Base-by-base conservation (phyloP, 1,140 invertebrate species). In the Latrodectus geometricus region DNA sequence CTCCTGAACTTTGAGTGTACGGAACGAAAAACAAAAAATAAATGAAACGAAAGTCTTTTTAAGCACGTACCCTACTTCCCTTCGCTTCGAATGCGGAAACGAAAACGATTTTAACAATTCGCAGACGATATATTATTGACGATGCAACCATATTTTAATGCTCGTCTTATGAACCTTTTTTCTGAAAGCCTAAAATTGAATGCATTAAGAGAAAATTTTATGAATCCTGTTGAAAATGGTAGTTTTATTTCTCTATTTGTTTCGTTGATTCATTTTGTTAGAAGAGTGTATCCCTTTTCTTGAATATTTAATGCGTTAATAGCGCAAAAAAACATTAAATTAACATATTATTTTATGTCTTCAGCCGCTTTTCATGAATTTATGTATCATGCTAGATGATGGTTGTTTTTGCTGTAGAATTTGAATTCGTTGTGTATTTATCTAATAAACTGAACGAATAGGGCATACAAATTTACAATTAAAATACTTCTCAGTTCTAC, bases 261-360 rank as follows among this genome's bases (percentile, higher is more conserved):
- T 61, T 61, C 8, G 54, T 17, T 35, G 54, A 61, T 61, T 17
- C 54, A 61, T 61, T 61, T 61, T 61, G 54, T 61, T 35, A 17
- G 54, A 61, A 61, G n/a, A n/a, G 11, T 61, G 54, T 61, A 17
- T 61, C 54, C 17, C 72, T 76, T 54, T 54, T 9, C 11, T 54
- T 76, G 11, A 76, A 76, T 76, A 61, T 76, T 76, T 76, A 23
- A 76, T 76, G 52, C 5, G 7, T 8, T 61, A 21, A 76, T 76
- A 76, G 52, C 21, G n/a, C 21, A 76, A 76, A 61, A 76, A 12
- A 12, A 9, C 21, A 76, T 76, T 61, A 61, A 61, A 76, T 76
- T 76, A 76, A 8, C 21, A 61, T 56, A 23, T n/a, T 21, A 8
- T 4, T 12, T 76, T 73, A 14, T 14, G 11, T 61, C 8, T 61